These are phyloP conservation scores for Acanthacorydalis orientalis DNA, from an alignment of 2,888 invertebrate genomes.

Conservation along the genomic window DNA sequence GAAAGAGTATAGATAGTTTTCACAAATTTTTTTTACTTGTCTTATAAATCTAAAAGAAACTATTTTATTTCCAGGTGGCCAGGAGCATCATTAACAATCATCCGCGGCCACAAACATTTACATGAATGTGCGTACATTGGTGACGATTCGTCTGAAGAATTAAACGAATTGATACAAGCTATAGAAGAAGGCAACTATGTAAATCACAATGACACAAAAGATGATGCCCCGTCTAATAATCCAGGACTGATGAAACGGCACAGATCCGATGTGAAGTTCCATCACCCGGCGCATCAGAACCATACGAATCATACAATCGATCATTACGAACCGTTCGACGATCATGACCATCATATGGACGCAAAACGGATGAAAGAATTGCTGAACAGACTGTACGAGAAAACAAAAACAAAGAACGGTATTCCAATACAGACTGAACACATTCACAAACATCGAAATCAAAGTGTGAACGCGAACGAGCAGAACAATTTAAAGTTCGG, in stretches of 20 bases:
- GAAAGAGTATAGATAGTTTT: no score
- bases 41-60: no score
- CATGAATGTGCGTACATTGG: slow-evolving; percentile 69
- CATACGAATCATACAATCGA: background rate
- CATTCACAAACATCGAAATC: slow-evolving; percentile 27
- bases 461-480: slow-evolving; percentile 32
- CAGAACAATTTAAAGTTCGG: slow-evolving; percentile 33
- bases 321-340: background rate
- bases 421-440: slow-evolving; percentile 18
- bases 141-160: slow-evolving; percentile 61
- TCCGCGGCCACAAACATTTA: slow-evolving; percentile 58
- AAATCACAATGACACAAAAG: slow-evolving; percentile 13
- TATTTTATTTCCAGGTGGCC: slow-evolving; percentile 38
- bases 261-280: slow-evolving; percentile 41
- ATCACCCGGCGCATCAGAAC: slow-evolving; percentile 29
- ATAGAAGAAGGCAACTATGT: slow-evolving; percentile 18
- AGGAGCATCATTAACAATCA: slow-evolving; percentile 59
- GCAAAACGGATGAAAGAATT: slow-evolving; percentile 16
- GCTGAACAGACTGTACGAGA: slow-evolving; percentile 16
- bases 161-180: slow-evolving; percentile 36
- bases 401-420: slow-evolving; percentile 17
- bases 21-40: no score
- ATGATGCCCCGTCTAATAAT: slow-evolving; percentile 36
- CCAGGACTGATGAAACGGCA: slow-evolving; percentile 47
- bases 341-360: slow-evolving; percentile 6